Conservation (phyloP, 2,113 vertebrate genomes). For the Callionymus lyra region DNA sequence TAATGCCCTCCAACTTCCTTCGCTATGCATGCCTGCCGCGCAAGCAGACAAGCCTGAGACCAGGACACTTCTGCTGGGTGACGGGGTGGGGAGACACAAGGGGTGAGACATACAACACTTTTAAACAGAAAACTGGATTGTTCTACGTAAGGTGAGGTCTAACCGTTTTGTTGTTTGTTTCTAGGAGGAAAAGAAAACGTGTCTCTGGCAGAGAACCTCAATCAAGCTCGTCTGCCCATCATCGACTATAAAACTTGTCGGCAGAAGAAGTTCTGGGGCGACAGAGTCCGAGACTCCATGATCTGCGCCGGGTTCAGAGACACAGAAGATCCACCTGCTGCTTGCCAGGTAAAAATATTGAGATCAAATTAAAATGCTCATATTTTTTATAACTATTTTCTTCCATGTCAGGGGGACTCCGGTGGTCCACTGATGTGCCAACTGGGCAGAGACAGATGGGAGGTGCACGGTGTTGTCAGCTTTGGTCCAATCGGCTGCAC, state of each 20-base stretch:
- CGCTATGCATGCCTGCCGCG: slow-evolving; percentile 67
- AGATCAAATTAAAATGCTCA: too few species aligned
- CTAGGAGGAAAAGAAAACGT: slow-evolving; percentile 64
- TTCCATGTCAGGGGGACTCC: slow-evolving; percentile 64
- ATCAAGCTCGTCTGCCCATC: slow-evolving; percentile 65
- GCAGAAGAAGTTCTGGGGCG: slow-evolving; percentile 74
- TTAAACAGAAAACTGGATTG: not conserved
- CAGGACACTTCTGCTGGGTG: slow-evolving; percentile 66
- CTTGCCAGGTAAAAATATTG: slow-evolving; percentile 64
- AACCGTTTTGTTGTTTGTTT: not conserved
- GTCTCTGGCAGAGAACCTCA: slow-evolving; percentile 59
- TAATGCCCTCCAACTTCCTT: slow-evolving; percentile 56
- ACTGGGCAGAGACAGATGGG: slow-evolving; percentile 66
- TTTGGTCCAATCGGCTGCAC: slow-evolving; percentile 78
- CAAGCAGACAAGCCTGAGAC: slow-evolving; percentile 54
- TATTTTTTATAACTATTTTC: too few species aligned
- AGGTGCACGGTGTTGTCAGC: slow-evolving; percentile 80
- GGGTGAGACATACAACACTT: slow-evolving; percentile 26
- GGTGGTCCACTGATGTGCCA: slow-evolving; percentile 76
- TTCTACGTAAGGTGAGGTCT: not conserved
- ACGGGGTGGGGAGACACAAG: slow-evolving; percentile 64
- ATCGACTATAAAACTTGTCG: slow-evolving; percentile 65
- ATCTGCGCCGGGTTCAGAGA: slow-evolving; percentile 69
- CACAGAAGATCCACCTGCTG: slow-evolving; percentile 63
- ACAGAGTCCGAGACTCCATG: slow-evolving; percentile 66